phyloP scores from a whole-genome alignment of 37 sponge, comb jelly and placozoan genomes.

The Oopsacas minuta region DNA sequence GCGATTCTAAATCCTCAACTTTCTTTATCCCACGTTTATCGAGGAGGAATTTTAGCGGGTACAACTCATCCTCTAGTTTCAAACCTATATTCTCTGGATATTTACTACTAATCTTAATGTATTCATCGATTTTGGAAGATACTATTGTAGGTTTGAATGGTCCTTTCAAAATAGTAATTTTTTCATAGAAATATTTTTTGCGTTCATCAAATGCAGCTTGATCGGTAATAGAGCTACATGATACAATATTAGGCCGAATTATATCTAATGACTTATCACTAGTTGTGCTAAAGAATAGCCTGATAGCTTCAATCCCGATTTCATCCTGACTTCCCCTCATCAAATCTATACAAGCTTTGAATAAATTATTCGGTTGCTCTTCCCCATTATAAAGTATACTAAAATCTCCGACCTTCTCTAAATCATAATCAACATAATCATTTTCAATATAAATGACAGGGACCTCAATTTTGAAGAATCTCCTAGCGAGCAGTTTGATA shows the following conservation, averaged over 20 bases:
- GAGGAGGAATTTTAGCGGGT: not conserved
- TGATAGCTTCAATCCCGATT: not conserved
- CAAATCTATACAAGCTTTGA: not conserved
- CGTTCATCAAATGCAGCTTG: not conserved
- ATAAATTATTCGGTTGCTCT: not conserved
- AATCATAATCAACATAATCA: not conserved
- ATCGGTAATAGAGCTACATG: not conserved
- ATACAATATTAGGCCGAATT: not conserved
- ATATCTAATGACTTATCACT: not conserved
- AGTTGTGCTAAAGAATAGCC: not conserved
- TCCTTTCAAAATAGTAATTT: not conserved
- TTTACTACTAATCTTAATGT: not conserved
- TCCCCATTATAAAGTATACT: not conserved
- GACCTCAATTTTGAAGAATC: not conserved
- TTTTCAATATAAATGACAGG: conserved; percentile 13
- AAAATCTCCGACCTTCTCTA: not conserved
- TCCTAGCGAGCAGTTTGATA: not conserved
- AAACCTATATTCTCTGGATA: not conserved
- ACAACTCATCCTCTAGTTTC: not conserved
- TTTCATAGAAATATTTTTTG: not conserved
- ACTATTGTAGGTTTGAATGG: not conserved
- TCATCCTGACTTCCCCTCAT: not conserved
- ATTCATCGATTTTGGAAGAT: not conserved
- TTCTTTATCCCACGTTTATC: not conserved
- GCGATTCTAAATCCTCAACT: not conserved